These are phyloP conservation scores for Malurus melanocephalus DNA, from an alignment of 2,113 vertebrate genomes.

Conservation along the genomic window DNA sequence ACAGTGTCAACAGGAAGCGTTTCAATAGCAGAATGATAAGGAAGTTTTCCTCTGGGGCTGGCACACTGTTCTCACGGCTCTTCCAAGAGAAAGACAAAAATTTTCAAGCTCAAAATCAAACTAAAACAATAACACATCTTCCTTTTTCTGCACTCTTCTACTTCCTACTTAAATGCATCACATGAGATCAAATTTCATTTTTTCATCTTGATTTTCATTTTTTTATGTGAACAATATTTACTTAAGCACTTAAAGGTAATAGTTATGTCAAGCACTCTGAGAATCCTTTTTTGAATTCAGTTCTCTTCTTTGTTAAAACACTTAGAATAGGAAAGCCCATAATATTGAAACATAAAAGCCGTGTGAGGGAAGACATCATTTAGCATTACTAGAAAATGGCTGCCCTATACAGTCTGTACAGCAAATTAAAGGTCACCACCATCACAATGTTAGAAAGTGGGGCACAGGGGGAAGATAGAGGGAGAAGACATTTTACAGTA, in stretches of 20 bases:
- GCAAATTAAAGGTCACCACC: background rate
- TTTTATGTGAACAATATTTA: background rate
- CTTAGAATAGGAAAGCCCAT: background rate
- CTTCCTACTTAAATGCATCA: background rate
- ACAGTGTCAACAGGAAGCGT: background rate
- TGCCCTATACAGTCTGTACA: background rate
- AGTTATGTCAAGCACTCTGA: background rate
- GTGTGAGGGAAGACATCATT: background rate
- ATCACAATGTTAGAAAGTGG: background rate
- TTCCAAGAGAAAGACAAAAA: background rate
- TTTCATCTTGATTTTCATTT: background rate
- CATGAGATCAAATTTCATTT: background rate
- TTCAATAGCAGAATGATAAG: constrained; percentile 2
- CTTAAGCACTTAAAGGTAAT: background rate
- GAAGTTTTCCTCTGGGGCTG: background rate
- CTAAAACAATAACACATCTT: background rate
- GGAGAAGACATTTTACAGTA: background rate
- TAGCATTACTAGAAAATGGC: background rate
- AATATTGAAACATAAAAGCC: background rate
- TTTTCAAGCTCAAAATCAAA: background rate
- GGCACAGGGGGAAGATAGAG: background rate
- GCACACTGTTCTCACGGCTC: background rate
- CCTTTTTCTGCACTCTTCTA: background rate
- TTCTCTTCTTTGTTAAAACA: background rate
- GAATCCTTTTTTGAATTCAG: background rate